A percentile compares a stretch with the other conserved stretches of the same genome.
These are phyloP conservation scores for Pharmacophagus antenor DNA, from an alignment of 2,888 invertebrate genomes.

Conservation along the genomic window DNA sequence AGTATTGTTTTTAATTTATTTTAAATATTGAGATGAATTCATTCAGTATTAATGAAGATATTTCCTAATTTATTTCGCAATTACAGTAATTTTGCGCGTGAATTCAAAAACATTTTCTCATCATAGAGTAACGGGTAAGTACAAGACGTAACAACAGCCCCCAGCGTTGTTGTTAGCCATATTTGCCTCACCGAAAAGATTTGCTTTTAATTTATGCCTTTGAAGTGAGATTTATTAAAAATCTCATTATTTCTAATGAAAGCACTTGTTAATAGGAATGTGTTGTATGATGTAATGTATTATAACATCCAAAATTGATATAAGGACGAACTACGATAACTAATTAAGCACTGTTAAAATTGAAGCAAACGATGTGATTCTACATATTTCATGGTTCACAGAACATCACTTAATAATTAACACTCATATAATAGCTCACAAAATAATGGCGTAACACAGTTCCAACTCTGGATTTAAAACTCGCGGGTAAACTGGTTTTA, in stretches of 20 bases:
- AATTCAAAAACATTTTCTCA: constrained; percentile 15
- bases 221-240: constrained; percentile 9
- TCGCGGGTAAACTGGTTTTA: constrained; percentile 41
- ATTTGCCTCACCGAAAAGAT: constrained; percentile 19
- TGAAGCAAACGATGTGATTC: background rate
- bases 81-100: constrained; percentile 11
- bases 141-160: constrained; percentile 20
- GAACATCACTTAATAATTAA: constrained; percentile 1
- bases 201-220: constrained; percentile 11
- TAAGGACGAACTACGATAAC: background rate
- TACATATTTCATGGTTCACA: constrained; percentile 5
- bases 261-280: background rate
- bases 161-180: constrained; percentile 13
- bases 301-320: no score
- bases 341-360: background rate
- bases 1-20: no score
- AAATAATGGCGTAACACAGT: constrained; percentile 9
- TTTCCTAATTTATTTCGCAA: background rate
- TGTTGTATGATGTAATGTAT: no score
- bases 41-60: background rate
- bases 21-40: no score
- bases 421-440: constrained; percentile 15
- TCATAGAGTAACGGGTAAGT: constrained; percentile 19
- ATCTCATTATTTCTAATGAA: background rate
- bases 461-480: constrained; percentile 1